Evolutionary conservation across 2,888 invertebrate genomes (phyloP), one percentile per base, ranked within the genome.

Genomic region (Podabrus alpinus): DNA sequence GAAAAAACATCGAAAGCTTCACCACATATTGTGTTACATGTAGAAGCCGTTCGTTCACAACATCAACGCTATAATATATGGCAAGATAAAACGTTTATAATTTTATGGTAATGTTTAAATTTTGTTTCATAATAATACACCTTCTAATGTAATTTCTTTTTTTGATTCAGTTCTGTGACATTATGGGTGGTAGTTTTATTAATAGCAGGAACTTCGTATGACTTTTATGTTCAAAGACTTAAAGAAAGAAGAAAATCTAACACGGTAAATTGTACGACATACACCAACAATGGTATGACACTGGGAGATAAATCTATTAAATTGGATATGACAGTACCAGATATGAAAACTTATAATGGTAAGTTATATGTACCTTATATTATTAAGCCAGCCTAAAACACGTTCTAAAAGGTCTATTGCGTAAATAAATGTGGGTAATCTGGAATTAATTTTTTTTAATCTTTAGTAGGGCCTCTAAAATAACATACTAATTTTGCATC

Each of bases 1-100:
- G 86, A 87, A 80, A 88, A 84, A 79, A 86, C 90, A 0, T 90
- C 91, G 0, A 89, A 89, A 69, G 88, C 89, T 9, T 89, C 90
- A 0, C 82, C 72, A 80, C 83, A 88, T 73, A 88, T 90, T 71
- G 87, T 88, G 10, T 89, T 92, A 73, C 84, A 88, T 72, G 90
- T 94, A n/a, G 87, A 91, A 73, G 90, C 90, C 24, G 91, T 95
- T 64, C 90, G 93, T 67, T 92, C 94, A 21, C 92, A 92, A 72
- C 92, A 92, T 79, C 89, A 91, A 67, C 88, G 88, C 68, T 95
- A 92, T 84, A 87, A 90, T 69, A 90, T 94, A 81, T 90, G 91
- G 82, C 83, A 88, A n/a, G 95, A 95, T 81, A 89, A 89, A 3
- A 93, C 94, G 9, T 95, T 95, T 86, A 91, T 91, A 85, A 89